Conservation (phyloP, 2,113 vertebrate genomes). For the Corvus moneduloides region DNA sequence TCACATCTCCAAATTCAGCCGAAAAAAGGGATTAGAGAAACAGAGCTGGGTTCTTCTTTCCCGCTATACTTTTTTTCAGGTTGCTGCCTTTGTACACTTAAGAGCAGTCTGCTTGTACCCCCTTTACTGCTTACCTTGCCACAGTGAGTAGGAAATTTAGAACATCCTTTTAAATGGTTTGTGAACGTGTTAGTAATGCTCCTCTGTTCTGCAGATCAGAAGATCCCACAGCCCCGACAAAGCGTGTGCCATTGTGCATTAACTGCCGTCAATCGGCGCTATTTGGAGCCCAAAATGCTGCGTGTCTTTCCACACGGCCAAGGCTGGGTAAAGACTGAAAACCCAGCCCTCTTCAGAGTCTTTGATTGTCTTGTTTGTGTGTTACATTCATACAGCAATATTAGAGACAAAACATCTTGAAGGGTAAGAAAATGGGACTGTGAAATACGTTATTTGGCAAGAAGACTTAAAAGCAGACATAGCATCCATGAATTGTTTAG, state of each 20-base stretch:
- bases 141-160: neutral
- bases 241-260: neutral
- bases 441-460: neutral
- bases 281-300: neutral
- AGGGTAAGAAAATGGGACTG: neutral
- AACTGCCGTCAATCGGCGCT: fast-evolving
- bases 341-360: neutral
- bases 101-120: neutral
- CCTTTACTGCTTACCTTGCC: neutral
- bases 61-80: neutral
- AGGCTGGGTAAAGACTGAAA: neutral
- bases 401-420: neutral
- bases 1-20: neutral
- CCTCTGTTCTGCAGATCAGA: neutral
- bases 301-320: neutral
- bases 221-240: neutral
- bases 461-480: neutral
- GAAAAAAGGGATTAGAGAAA: neutral
- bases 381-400: neutral
- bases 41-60: neutral
- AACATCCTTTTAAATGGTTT: neutral
- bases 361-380: neutral
- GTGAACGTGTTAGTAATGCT: neutral
- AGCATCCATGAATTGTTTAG: neutral
- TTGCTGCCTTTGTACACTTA: neutral